phyloP scores from a whole-genome alignment of 2,888 invertebrate species.

The Philaethria dido region DNA sequence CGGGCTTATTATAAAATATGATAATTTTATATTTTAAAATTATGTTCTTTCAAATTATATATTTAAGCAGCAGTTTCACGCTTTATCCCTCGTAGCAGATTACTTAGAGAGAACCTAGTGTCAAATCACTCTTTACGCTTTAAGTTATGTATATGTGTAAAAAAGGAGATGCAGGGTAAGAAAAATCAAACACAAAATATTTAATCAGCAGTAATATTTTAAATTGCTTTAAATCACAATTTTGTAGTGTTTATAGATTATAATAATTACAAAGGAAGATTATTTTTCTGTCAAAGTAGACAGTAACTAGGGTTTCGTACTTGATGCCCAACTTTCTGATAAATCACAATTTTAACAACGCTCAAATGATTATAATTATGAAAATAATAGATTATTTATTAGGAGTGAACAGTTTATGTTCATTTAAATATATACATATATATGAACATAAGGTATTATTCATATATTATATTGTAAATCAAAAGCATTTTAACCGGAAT shows the following conservation, averaged over 20 bases:
- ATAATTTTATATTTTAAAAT: too few relatives aligned
- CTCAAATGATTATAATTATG: conserved; percentile 6
- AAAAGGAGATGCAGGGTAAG: not conserved
- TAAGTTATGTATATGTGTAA: not conserved
- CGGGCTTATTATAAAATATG: too few relatives aligned
- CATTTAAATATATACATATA: not conserved
- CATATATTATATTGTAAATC: not conserved
- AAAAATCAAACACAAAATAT: conserved; percentile 62
- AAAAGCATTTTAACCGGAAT: too few relatives aligned
- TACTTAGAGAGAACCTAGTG: too few relatives aligned
- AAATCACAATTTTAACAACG: conserved; percentile 33
- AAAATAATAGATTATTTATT: not conserved
- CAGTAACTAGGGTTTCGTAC: conserved; percentile 60
- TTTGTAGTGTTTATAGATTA: conserved; percentile 82
- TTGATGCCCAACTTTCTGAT: conserved; percentile 51
- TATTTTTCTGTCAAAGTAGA: conserved; percentile 69
- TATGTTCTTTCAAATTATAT: too few relatives aligned
- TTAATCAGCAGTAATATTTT: conserved; percentile 84
- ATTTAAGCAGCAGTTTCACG: too few relatives aligned
- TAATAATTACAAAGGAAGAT: conserved; percentile 83
- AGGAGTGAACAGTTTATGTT: conserved; percentile 6
- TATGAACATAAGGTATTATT: not conserved
- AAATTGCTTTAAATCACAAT: conserved; percentile 84
- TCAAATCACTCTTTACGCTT: too few relatives aligned
- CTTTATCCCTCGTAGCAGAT: too few relatives aligned